These are phyloP conservation scores for Mactromeris polynyma DNA, from an alignment of 2,888 invertebrate species.

Conservation along the genomic window DNA sequence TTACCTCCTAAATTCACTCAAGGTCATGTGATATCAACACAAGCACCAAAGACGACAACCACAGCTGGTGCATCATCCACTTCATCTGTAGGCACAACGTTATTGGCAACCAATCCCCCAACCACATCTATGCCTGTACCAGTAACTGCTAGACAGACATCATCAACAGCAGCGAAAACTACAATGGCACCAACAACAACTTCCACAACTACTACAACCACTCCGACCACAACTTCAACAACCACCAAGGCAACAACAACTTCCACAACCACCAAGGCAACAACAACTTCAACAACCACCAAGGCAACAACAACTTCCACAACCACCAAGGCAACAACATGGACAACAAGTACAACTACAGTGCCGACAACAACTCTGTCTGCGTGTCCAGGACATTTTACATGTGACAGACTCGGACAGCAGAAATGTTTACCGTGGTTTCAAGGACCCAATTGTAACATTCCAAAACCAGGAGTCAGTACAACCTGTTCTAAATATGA, in stretches of 20 bases:
- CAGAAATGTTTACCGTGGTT: conserved; percentile 50
- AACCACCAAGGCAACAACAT: conserved; percentile 24
- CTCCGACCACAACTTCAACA: neutral
- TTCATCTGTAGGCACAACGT: neutral
- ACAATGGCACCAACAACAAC: conserved; percentile 19
- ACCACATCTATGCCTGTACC: neutral
- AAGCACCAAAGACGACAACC: neutral
- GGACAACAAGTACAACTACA: conserved; percentile 34
- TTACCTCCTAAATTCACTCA: neutral
- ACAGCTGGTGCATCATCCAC: neutral
- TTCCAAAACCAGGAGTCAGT: conserved; percentile 34
- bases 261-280: conserved; percentile 20
- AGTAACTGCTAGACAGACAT: neutral
- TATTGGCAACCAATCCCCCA: neutral
- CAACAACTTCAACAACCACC: conserved; percentile 24
- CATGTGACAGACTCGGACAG: conserved; percentile 30
- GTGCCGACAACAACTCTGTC: conserved; percentile 38
- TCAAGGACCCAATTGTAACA: conserved; percentile 47
- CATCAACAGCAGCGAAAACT: conserved; percentile 17
- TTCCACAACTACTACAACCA: conserved; percentile 6
- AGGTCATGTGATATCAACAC: conserved; percentile 12
- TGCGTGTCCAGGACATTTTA: conserved; percentile 46
- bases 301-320: conserved; percentile 31
- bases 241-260: conserved; percentile 16
- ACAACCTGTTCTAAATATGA: conserved; percentile 41